phyloP scores from a whole-genome alignment of 2,113 vertebrate genomes.

The Cyprinodon tularosa region DNA sequence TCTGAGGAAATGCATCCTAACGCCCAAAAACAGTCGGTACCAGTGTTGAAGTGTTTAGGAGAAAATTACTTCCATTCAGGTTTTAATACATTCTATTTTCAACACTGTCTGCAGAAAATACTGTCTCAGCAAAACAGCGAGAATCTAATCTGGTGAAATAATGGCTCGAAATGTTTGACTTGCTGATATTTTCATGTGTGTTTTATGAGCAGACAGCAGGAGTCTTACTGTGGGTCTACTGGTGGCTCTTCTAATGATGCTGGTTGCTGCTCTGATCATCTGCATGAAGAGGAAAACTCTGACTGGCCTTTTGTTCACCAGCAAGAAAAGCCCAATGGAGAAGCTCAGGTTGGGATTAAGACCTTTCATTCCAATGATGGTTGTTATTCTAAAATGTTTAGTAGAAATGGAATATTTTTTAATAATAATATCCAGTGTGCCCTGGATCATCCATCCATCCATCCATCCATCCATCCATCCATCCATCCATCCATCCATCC shows the following conservation, averaged over 20 bases:
- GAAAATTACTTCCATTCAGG: background rate
- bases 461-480: too few species aligned
- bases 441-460: background rate
- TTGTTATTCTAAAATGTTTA: background rate
- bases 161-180: background rate
- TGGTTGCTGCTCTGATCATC: constrained; percentile 80
- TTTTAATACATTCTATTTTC: background rate
- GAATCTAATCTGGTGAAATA: background rate
- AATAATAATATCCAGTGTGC: background rate
- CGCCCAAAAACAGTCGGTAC: background rate
- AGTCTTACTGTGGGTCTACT: constrained; percentile 83
- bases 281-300: constrained; percentile 90
- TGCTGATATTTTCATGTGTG: constrained; percentile 6
- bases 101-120: background rate
- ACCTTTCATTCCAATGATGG: background rate
- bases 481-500: too few species aligned
- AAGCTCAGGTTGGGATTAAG: constrained; percentile 85
- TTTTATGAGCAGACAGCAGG: constrained; percentile 77
- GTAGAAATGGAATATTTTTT: background rate
- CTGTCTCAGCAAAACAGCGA: background rate
- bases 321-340: constrained; percentile 88
- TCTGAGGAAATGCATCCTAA: background rate
- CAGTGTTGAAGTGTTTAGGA: background rate
- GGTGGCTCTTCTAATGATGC: constrained; percentile 82
- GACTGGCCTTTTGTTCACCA: constrained; percentile 82